These are phyloP conservation scores for Lepidotrigona ventralis DNA, from an alignment of 1,140 invertebrate species.

Conservation along the genomic window DNA sequence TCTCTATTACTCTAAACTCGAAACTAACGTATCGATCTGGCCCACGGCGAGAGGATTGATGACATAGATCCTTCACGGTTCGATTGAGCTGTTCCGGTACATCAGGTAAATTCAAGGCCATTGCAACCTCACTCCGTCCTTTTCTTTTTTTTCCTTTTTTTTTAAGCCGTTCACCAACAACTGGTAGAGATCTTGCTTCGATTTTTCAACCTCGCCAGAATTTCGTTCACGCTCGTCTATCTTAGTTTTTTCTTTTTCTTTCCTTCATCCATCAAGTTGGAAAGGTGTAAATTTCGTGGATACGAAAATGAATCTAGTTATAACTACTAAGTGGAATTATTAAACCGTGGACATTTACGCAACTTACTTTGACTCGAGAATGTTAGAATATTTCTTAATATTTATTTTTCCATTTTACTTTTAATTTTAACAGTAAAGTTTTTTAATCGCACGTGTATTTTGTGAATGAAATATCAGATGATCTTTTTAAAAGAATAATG, in stretches of 20 bases:
- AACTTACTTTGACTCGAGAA: too few relatives aligned
- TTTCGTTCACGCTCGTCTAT: slow-evolving; percentile 19
- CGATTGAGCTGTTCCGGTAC: slow-evolving; percentile 23
- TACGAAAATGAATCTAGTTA: not conserved
- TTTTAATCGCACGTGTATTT: too few relatives aligned
- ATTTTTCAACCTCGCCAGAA: slow-evolving; percentile 51
- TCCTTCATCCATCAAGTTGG: not conserved
- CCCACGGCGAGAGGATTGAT: not conserved
- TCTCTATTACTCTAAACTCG: slow-evolving; percentile 29
- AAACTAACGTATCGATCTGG: slow-evolving; percentile 21
- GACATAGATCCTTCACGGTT: slow-evolving; percentile 30
- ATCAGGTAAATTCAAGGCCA: slow-evolving; percentile 23
- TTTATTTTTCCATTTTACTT: too few relatives aligned
- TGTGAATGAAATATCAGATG: too few relatives aligned
- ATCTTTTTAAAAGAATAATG: too few relatives aligned
- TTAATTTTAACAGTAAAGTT: too few relatives aligned
- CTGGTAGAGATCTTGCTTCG: not conserved
- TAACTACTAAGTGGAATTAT: too few relatives aligned
- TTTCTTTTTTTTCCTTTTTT: too few relatives aligned
- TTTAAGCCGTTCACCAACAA: too few relatives aligned
- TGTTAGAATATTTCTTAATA: too few relatives aligned
- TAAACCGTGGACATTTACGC: too few relatives aligned
- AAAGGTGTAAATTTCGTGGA: not conserved
- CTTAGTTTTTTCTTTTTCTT: not conserved
- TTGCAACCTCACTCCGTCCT: not conserved